Base-by-base conservation (phyloP, 35 echinoderm and acorn worm species). In the Patiria miniata region DNA sequence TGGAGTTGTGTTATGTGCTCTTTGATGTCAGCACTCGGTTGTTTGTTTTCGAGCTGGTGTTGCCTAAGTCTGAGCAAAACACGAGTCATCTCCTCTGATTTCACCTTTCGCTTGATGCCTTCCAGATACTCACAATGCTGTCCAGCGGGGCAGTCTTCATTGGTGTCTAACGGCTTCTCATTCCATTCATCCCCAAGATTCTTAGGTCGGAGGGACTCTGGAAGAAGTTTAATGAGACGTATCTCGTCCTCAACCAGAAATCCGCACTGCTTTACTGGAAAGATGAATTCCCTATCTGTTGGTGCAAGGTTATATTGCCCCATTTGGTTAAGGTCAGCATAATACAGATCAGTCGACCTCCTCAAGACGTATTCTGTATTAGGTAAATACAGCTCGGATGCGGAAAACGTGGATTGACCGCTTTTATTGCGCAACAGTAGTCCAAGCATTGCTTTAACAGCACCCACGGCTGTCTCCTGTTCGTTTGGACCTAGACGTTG, bases 261-360 rank as follows among this genome's bases (percentile, higher is more conserved):
- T 60, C 82, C 53, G 38, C 54, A 84, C 36, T 84, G 82, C 22
- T 84, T 84, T 16, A 84, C 32, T 36, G 82, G 82, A 7, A 61
- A 28, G 10, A 84, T 4, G 39, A 84, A 84, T 19, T 84, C 82
- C 12, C 38, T 33, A 4, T 37, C 51, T 8, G 57, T 36, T 8
- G 38, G 33, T 39, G 82, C 51, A 16, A 61, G 51, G 8, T 33
- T 58, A 5, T 17, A 37, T 17, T 37, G 0, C 53, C 22, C 82
- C 38, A 84, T 61, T 39, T 58, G 56, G 15, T 8, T 2, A 2
- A 30, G 52, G 16, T 65, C 53, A 15, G 82, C 54, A 34, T 60
- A 84, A 40, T 84, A 60, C 53, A 84, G 53, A 34, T 84, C 36
- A 1, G 54, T 36, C 5, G 82, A 29, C 21, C 19, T 53, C 57